A percentile compares a stretch with the other conserved stretches of the same genome.
Conservation (phyloP, 2,113 vertebrate species). For the Microtus richardsoni region DNA sequence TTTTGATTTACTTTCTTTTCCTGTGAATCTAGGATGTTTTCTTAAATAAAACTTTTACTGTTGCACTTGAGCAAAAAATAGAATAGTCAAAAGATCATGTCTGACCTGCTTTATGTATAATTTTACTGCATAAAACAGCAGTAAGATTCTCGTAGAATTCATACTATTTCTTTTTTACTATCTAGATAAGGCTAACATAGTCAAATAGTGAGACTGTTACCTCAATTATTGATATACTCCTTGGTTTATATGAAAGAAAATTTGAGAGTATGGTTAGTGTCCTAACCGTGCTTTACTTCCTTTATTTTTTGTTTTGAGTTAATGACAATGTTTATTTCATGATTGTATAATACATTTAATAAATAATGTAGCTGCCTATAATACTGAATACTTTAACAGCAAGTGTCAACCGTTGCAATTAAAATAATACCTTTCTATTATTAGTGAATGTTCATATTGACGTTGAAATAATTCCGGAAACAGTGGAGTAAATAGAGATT, state of each 20-base stretch:
- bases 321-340: neutral
- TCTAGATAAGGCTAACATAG: neutral
- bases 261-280: neutral
- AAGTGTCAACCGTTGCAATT: neutral
- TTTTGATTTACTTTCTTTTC: neutral
- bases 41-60: conserved; percentile 19
- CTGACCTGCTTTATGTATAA: neutral
- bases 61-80: conserved; percentile 23
- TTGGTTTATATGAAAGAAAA: neutral
- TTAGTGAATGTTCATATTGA: neutral
- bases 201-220: neutral
- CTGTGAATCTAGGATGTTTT: neutral
- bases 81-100: neutral
- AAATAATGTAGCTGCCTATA: conserved; percentile 30
- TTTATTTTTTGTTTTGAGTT: neutral
- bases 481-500: neutral
- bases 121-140: neutral
- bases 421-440: neutral
- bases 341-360: neutral
- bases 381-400: neutral
- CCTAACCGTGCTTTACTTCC: neutral
- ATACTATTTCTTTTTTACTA: neutral
- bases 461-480: conserved; percentile 12
- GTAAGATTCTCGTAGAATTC: neutral
- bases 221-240: neutral